Evolutionary conservation across 2,888 invertebrate genomes (phyloP), one percentile per base, ranked within the genome.

Genomic region (Linhomoeus sp.): DNA sequence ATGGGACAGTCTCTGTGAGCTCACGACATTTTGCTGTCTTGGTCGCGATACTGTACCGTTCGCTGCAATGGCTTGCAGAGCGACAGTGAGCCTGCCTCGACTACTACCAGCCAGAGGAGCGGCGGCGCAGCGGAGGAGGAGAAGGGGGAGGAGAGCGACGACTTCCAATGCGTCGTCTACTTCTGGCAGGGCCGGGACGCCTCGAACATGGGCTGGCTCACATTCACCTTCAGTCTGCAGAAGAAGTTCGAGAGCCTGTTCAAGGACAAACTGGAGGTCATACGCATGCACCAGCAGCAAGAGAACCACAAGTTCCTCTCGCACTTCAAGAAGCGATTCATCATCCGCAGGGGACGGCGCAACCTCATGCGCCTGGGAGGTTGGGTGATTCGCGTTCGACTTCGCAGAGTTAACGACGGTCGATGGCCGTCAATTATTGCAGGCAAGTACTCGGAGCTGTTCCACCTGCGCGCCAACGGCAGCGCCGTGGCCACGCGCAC

Each of bases 141-240:
- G n/a, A n/a, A n/a, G n/a, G n/a, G n/a, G n/a, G n/a, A n/a, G n/a
- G 60, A 15, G 77, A 78, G 14, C 59, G 77, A 77, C 56, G 80
- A 80, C 62, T 81, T 79, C 60, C 83, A 85, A 62, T 90, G 88
- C 71, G 84, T 90, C 43, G 92, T 94, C n/a, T 97, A 97, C 70
- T 99, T 99, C 72, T 97, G 97, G 97, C 97, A 99, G 70, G 94
- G 94, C 0, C 58, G 75, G 33, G 82, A 87, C 62, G 94, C 94
- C 2, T 80, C 82, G 51, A 94, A 97, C 70, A 97, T 97, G 92
- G 97, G 94, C 49, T 99, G 94, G 92, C 74, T 97, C 0, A 94
- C 88, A 1, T 97, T 99, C 70, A 94, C 94, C 0, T 97, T 97
- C 70, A 88, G 86, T 59, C 51, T 64, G 36, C 62, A 61, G 66